Evolutionary conservation across 2,797 vertebrate species (phyloP).

Genomic region (Epinephelus coioides): DNA sequence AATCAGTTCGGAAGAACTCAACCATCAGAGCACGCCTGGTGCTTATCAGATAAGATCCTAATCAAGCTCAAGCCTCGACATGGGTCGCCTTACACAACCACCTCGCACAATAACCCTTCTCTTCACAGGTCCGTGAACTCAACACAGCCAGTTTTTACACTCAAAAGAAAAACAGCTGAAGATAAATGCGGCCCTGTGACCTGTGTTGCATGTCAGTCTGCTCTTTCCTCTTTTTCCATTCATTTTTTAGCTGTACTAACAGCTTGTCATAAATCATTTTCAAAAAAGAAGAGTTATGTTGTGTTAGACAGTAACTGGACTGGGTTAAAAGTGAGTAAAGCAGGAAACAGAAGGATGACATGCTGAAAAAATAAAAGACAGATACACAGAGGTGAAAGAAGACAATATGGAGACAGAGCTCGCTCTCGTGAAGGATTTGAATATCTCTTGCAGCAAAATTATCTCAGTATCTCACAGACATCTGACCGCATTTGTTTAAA

Average conservation of each 20-base stretch:
- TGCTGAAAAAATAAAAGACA: constrained; percentile 24
- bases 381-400: constrained; percentile 8
- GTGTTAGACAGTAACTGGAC: background rate
- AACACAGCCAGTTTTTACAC: background rate
- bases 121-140: background rate
- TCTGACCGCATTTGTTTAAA: constrained; percentile 26
- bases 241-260: background rate
- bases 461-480: constrained; percentile 3
- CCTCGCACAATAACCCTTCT: constrained; percentile 28
- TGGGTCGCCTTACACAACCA: background rate
- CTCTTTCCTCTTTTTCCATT: background rate
- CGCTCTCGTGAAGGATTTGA: background rate
- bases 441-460: background rate
- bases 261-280: background rate
- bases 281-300: background rate
- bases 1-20: constrained; percentile 1
- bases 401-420: background rate
- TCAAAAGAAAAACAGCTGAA: background rate
- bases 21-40: background rate
- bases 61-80: constrained; percentile 44
- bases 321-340: background rate
- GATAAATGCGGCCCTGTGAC: background rate
- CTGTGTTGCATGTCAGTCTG: background rate
- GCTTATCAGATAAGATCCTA: constrained; percentile 45
- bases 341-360: constrained; percentile 9